Percentiles rank a stretch among this genome's conserved stretches.
Evolutionary conservation across 2,113 vertebrate species (phyloP).

Genomic region (Anguilla rostrata): DNA sequence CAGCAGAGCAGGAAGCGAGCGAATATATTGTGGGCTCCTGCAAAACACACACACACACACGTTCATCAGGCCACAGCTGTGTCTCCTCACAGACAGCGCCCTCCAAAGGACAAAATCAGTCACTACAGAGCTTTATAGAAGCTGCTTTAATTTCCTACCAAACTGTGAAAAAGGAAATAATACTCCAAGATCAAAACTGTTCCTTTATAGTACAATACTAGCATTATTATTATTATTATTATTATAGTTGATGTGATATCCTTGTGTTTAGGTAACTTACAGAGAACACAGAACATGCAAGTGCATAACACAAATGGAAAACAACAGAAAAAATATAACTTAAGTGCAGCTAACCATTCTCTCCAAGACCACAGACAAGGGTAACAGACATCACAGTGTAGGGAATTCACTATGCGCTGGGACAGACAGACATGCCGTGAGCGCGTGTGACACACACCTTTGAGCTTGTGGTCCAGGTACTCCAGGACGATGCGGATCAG

Average conservation of each 20-base stretch:
- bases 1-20: slow-evolving; percentile 85
- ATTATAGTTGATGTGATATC: not conserved
- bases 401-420: not conserved
- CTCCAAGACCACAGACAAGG: not conserved
- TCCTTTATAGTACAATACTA: not conserved
- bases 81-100: not conserved
- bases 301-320: not conserved
- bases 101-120: not conserved
- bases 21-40: slow-evolving; percentile 78
- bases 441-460: slow-evolving; percentile 69
- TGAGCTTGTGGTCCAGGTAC: slow-evolving; percentile 86
- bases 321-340: not conserved
- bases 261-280: not conserved
- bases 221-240: not conserved
- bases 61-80: not conserved
- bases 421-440: slow-evolving; percentile 48
- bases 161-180: not conserved
- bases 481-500: slow-evolving; percentile 81
- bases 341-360: not conserved
- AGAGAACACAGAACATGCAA: not conserved
- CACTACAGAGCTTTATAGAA: not conserved
- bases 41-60: not conserved
- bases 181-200: not conserved
- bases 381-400: not conserved
- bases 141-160: not conserved